Evolutionary conservation across 1,140 invertebrate species (phyloP).

Genomic region (Drosophila bocki): DNA sequence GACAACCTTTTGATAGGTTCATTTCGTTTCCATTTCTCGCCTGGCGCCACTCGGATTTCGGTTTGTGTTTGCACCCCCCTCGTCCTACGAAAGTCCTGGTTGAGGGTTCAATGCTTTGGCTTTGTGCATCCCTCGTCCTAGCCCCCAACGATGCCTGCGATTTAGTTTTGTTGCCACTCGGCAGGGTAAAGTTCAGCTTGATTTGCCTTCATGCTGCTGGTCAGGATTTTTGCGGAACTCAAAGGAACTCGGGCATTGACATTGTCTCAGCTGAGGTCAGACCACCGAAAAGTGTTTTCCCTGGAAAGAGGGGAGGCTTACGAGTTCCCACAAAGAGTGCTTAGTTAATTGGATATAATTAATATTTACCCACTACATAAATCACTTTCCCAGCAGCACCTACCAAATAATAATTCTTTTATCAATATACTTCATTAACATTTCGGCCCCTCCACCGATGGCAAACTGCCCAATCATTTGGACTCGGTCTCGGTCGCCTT

Average conservation of each 20-base stretch:
- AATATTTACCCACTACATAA: slow-evolving; percentile 10
- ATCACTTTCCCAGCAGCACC: slow-evolving; percentile 19
- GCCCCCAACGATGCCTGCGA: slow-evolving; percentile 19
- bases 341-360: slow-evolving; percentile 1
- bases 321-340: not conserved
- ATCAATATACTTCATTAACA: slow-evolving; percentile 25
- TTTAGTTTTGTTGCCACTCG: slow-evolving; percentile 33
- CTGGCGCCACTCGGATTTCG: slow-evolving; percentile 33
- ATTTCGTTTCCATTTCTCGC: slow-evolving; percentile 64
- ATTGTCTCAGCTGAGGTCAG: not conserved
- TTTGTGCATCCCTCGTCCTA: slow-evolving; percentile 44
- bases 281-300: not conserved
- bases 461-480: slow-evolving; percentile 45
- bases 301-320: not conserved
- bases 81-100: not conserved
- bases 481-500: slow-evolving; percentile 28
- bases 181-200: slow-evolving; percentile 31
- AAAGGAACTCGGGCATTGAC: slow-evolving; percentile 28
- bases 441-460: slow-evolving; percentile 21
- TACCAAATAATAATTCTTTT: slow-evolving; percentile 44
- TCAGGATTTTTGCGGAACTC: slow-evolving; percentile 37
- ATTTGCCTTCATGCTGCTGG: slow-evolving; percentile 26
- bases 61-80: slow-evolving; percentile 21
- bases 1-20: slow-evolving; percentile 80
- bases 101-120: slow-evolving; percentile 68